Evolutionary conservation across 2,113 vertebrate species (phyloP).

Genomic region (Calyptomena viridis): DNA sequence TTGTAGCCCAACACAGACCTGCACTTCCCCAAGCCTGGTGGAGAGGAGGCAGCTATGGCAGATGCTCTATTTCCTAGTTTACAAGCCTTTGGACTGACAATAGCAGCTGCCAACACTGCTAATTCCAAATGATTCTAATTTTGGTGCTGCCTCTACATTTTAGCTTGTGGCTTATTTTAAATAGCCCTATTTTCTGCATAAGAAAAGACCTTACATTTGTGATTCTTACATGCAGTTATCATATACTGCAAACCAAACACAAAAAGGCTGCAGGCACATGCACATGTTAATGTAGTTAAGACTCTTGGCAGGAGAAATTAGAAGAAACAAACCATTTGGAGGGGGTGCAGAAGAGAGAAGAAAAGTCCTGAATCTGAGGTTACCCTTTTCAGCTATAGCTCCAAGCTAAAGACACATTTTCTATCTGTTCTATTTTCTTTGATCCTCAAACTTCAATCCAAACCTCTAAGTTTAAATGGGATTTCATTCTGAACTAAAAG

Average conservation of each 20-base stretch:
- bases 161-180: not conserved
- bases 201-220: not conserved
- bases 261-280: not conserved
- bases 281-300: not conserved
- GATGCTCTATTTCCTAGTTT: not conserved
- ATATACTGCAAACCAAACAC: not conserved
- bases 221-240: not conserved
- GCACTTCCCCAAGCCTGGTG: not conserved
- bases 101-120: not conserved
- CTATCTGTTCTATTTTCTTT: slow-evolving; percentile 15
- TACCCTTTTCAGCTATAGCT: slow-evolving; percentile 31
- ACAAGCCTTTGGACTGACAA: not conserved
- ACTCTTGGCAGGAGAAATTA: not conserved
- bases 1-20: not conserved
- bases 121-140: not conserved
- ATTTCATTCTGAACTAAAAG: slow-evolving; percentile 58
- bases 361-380: not conserved
- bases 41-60: not conserved
- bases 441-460: slow-evolving; percentile 52
- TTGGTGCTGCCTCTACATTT: not conserved
- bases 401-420: slow-evolving; percentile 28
- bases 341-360: not conserved
- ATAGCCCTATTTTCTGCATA: not conserved
- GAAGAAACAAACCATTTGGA: not conserved
- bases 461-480: slow-evolving; percentile 42